phyloP scores from a whole-genome alignment of 53 echinoderm and acorn worm genomes.

The Henricia sp. region DNA sequence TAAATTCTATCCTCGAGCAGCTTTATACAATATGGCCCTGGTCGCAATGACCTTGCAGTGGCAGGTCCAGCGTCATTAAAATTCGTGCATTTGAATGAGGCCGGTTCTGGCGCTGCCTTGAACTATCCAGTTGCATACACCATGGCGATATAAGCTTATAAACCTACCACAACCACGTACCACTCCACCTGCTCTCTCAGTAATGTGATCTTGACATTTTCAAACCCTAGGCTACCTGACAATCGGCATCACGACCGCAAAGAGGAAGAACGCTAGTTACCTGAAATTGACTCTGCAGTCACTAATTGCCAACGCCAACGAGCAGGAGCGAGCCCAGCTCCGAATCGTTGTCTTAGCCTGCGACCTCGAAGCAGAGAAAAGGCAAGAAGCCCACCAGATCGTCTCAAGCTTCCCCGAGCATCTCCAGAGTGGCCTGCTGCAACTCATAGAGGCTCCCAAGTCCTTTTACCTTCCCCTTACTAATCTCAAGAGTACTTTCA shows the following conservation, averaged over 20 bases:
- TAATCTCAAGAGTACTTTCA: conserved; percentile 82
- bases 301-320: conserved; percentile 69
- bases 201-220: not conserved
- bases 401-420: conserved; percentile 62
- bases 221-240: conserved; percentile 80
- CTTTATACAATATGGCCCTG: too few species aligned
- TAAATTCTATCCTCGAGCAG: too few species aligned
- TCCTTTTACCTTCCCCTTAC: conserved; percentile 78
- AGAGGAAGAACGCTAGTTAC: conserved; percentile 77
- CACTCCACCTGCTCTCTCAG: not conserved
- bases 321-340: conserved; percentile 49
- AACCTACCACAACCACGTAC: not conserved
- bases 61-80: too few species aligned
- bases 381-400: conserved; percentile 63
- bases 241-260: conserved; percentile 87
- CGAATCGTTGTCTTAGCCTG: conserved; percentile 80
- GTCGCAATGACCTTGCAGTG: too few species aligned
- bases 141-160: too few species aligned
- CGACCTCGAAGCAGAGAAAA: conserved; percentile 72
- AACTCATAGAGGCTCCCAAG: conserved; percentile 77
- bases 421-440: conserved; percentile 80
- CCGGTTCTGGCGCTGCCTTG: too few species aligned
- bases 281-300: conserved; percentile 77
- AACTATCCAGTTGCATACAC: too few species aligned
- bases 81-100: too few species aligned